Evolutionary conservation across 2,113 vertebrate genomes (phyloP), one percentile per base, ranked within the genome.

Genomic region (Misgurnus anguillicaudatus): DNA sequence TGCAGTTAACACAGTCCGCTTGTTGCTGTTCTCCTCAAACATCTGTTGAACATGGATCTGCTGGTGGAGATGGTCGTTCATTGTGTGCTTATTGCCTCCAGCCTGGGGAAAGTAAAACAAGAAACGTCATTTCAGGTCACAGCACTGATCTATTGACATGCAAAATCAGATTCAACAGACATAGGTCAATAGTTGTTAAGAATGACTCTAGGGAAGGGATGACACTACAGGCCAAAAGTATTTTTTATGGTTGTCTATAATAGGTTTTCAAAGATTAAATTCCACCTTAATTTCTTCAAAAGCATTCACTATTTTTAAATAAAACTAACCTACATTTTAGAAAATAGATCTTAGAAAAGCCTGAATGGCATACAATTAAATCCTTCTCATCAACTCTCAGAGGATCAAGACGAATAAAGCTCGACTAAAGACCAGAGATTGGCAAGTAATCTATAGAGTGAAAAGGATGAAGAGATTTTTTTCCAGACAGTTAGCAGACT

Each of bases 21-120:
- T 98, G 93, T 95, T 97, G 87, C 93, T 95, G 86, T 96, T 97
- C 75, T 98, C 97, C 91, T 98, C 97, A 24, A 95, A 96, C 80
- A 97, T 92, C 88, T 96, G 96, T 73, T 96, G 94, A 83, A 95
- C 92, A 82, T 97, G 95, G 83, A 96, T 93, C 89, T 95, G 95
- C 85, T 94, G 93, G 63, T 96, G 95, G 55, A 94, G 90, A 85
- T 94, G 95, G 74, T 96, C 95, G 85, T 92, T 96, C 94, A 95
- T 95, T 38, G 92, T 93, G 93, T 94, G 94, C 90, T 95, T 96
- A 89, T 88, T 88, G 87, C 93, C 85, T 81, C 94, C 93, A 84
- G 94, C 92, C 95, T 96, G 60, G 17, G 48, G 31, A 74, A 88
- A 82, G 93, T 93, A 83, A 87, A 84, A 11, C 48, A 75, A 42